Conservation (phyloP, 2,888 invertebrate genomes). For the Drosophila bunnanda region DNA sequence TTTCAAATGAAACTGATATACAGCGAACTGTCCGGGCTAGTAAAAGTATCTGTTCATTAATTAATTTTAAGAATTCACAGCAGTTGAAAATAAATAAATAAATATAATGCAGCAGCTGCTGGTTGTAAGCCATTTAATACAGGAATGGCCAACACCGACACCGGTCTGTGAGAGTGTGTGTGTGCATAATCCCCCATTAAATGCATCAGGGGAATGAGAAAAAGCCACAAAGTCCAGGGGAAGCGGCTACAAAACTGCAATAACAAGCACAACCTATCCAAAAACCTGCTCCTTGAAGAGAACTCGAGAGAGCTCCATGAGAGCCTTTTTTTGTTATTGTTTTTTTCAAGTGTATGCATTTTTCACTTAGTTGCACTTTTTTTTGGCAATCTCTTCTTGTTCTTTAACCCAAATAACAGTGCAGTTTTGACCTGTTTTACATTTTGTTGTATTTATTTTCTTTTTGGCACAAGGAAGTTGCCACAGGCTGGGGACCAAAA, state of each 20-base stretch:
- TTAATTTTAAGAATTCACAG: neutral
- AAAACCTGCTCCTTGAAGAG: conserved; percentile 69
- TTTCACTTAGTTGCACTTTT: conserved; percentile 14
- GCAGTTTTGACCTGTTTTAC: conserved; percentile 55
- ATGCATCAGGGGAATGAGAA: conserved; percentile 8
- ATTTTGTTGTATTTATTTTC: neutral
- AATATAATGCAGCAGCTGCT: conserved; percentile 15
- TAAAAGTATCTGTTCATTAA: neutral
- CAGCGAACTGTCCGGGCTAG: neutral
- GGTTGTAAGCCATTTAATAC: conserved; percentile 1
- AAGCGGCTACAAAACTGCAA: conserved; percentile 37
- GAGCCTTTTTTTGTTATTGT: neutral
- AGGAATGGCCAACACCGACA: conserved; percentile 12
- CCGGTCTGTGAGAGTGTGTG: neutral
- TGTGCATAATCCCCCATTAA: conserved; percentile 23
- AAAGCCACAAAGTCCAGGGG: conserved; percentile 12
- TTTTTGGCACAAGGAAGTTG: conserved; percentile 3
- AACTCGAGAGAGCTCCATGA: conserved; percentile 45
- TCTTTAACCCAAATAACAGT: conserved; percentile 68
- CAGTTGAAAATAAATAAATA: neutral
- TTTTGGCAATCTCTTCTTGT: conserved; percentile 29
- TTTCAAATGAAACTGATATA: neutral
- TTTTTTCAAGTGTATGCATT: conserved; percentile 17
- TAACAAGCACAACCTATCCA: conserved; percentile 33
- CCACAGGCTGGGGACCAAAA: neutral